These are phyloP conservation scores for Sylvia borin DNA, from an alignment of 2,797 vertebrate species.

Conservation along the genomic window DNA sequence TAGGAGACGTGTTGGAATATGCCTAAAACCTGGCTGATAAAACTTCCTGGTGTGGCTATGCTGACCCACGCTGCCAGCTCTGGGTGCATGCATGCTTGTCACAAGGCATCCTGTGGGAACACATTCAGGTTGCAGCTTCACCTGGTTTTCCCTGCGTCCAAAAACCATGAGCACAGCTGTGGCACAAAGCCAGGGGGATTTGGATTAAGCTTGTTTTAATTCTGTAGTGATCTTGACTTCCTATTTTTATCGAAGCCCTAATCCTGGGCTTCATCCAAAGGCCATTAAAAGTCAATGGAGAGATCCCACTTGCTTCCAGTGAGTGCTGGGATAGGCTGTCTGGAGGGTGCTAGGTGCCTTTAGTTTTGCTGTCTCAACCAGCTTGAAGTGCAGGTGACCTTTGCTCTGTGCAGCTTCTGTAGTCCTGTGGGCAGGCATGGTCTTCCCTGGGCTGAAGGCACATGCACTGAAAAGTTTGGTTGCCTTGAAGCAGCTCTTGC, in stretches of 20 bases:
- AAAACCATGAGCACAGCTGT: not conserved
- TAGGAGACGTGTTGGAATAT: not conserved
- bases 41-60: rapidly evolving
- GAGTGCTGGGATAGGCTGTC: not conserved
- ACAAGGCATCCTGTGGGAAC: not conserved
- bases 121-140: not conserved
- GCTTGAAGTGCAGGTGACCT: not conserved
- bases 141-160: not conserved
- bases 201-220: constrained; percentile 62
- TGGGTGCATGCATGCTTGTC: rapidly evolving
- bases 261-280: not conserved
- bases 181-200: not conserved
- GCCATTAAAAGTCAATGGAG: not conserved
- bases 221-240: constrained; percentile 30
- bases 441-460: rapidly evolving
- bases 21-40: not conserved
- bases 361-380: not conserved
- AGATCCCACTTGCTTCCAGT: not conserved
- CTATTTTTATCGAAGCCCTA: constrained; percentile 35
- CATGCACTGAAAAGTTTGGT: not conserved
- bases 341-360: rapidly evolving
- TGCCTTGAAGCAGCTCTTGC: rapidly evolving
- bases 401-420: not conserved
- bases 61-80: not conserved
- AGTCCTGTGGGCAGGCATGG: not conserved